phyloP scores from a whole-genome alignment of 2,888 invertebrate species.

The Dysmachus trigonus region DNA sequence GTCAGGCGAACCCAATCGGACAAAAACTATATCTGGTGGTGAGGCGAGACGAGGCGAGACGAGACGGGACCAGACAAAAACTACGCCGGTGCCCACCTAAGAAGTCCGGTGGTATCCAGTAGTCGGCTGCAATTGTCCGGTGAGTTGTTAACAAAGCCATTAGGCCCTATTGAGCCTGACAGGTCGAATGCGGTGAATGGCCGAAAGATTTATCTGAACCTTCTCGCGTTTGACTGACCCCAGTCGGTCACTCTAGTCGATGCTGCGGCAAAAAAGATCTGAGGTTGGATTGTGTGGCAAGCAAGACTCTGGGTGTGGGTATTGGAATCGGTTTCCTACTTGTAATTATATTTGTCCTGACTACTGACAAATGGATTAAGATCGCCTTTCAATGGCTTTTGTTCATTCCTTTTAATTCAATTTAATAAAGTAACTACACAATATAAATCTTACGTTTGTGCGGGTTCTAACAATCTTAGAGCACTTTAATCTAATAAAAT shows the following conservation, averaged over 20 bases:
- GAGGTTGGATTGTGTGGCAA: not conserved
- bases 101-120: conserved; percentile 38
- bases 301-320: not conserved
- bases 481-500: no score
- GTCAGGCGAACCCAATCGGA: conserved; percentile 3
- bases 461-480: no score
- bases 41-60: not conserved
- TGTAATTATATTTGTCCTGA: not conserved
- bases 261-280: not conserved
- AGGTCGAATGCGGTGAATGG: conserved; percentile 37
- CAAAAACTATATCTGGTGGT: conserved; percentile 8
- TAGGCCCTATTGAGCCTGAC: conserved; percentile 36
- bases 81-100: conserved; percentile 24
- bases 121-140: conserved; percentile 38
- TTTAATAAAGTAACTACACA: no score
- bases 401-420: no score
- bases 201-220: conserved; percentile 26
- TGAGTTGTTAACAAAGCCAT: conserved; percentile 42
- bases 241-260: not conserved
- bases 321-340: not conserved
- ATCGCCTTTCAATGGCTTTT: not conserved
- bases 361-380: not conserved
- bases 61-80: not conserved
- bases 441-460: no score
- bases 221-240: conserved; percentile 11